Base-by-base conservation (phyloP, 2,888 invertebrate genomes). In the Formica aserva region DNA sequence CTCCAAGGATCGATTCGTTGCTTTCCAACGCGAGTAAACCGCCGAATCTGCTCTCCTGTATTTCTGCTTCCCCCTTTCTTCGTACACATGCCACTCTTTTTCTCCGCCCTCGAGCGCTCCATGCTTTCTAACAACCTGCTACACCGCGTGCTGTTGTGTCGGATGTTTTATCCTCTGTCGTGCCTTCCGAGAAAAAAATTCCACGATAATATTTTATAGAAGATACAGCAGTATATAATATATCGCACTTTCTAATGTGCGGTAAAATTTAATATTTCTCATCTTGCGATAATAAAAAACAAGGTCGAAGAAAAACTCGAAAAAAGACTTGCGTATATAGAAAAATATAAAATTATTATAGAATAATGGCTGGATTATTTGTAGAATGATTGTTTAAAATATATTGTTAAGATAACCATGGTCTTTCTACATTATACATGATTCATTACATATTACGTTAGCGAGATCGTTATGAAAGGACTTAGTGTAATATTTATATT, bases 1-100 rank as follows among this genome's bases (percentile, higher is more conserved):
- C 89, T 86, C 48, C 38, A 83, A 80, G 76, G 89, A 92, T 92
- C 91, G 92, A 92, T 92, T 92, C 87, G 83, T 57, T 67, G 69
- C 86, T 91, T 88, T 86, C 86, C 89, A 74, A 85, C 80, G 63
- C 77, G 85, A 89, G 87, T 75, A 83, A 86, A 85, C 86, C 75
- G 77, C 85, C 86, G 76, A 84, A 80, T 63, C 74, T 84, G 84
- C 86, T 86, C 86, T 83, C 81, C 71, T 74, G 69, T 72, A 66
- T 83, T 86, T 76, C 66, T 62, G 18, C 74, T 74, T 66, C 26
- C 62, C 77, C 55, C 83, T 83, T 83, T 81, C 74, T 52, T 80
- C 81, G 67, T 69, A 86, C 55, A 52, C 52, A 69, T 63, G 69
- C 69, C 77, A 67, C 80, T 77, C 83, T 75, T 69, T 83, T 84